Base-by-base conservation (phyloP, 2,113 vertebrate species). In the Oncorhynchus gorbuscha region DNA sequence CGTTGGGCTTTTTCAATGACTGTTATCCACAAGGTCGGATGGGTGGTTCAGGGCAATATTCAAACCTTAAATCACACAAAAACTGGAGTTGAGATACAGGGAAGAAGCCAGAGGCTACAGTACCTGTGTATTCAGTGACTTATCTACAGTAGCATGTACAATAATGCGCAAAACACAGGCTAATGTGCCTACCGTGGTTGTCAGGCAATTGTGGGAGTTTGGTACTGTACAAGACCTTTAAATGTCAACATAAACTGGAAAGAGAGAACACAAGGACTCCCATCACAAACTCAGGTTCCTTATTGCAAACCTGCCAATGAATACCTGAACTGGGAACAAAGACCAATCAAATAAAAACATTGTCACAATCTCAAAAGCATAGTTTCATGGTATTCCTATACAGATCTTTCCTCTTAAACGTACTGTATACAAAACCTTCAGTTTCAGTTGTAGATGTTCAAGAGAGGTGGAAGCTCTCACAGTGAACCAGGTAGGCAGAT, bases 61-160 rank as follows among this genome's bases (percentile, higher is more conserved):
- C 32, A 69, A 32, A 28, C 13, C 30, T 67, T 9, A 20, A 30
- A 30, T 39, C 32, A 32, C 67, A 20, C 67, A 69, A 55, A 61
- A 61, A 5, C 59, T 61, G n/a, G 59, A 61, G 66, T 35, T 69
- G 30, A 69, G 16, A 45, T 9, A 35, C 59, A 45, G 67, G 32
- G 18, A 30, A 55, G 28, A 76, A 69, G 30, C 32, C 49, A 75
- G 0, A 73, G 72, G 68, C 49, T 69, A 49, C 16, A 84, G 65
- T 83, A 84, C 83, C 85, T 79, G 86, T 70, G 67, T 66, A 81
- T 78, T 79, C 66, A 83, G 76, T 80, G 75, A 85, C 30, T 70
- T 62, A 49, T 51, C 35, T 39, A 73, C 71, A 20, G 13, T 30
- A 71, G 72, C 62, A 74, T 69, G 76, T 77, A 71, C 71, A 67